Conservation (phyloP, 2,888 invertebrate species). For the Drosophila greeni region DNA sequence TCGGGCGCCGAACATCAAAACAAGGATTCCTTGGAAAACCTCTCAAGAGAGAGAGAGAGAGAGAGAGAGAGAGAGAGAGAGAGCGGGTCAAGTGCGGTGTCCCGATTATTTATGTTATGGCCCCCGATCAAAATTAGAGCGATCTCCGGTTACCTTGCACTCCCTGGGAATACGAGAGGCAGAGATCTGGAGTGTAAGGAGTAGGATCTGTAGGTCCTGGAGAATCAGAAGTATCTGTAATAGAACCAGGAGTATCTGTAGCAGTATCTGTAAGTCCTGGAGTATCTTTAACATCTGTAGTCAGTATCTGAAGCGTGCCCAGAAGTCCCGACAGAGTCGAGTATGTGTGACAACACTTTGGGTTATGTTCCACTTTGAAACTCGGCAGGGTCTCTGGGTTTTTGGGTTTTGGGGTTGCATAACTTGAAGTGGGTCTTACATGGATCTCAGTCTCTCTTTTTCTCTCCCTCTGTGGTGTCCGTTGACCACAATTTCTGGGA, state of each 20-base stretch:
- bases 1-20: constrained; percentile 47
- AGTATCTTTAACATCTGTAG: neutral
- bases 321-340: constrained; percentile 24
- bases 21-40: constrained; percentile 67
- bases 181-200: neutral
- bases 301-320: constrained; percentile 29
- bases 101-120: constrained; percentile 71
- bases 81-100: constrained; percentile 55
- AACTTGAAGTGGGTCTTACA: constrained; percentile 12
- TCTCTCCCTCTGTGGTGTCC: constrained; percentile 47
- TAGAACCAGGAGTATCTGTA: too few species aligned
- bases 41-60: too few species aligned
- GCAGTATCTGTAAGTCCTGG: too few species aligned
- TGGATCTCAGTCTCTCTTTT: neutral
- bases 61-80: too few species aligned
- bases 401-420: neutral
- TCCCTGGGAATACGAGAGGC: neutral
- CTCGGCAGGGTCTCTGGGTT: neutral
- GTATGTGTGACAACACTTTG: constrained; percentile 49
- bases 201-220: too few species aligned
- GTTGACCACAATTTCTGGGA: constrained; percentile 56
- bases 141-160: constrained; percentile 45
- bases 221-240: too few species aligned
- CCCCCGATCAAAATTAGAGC: constrained; percentile 63
- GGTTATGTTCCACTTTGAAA: constrained; percentile 9